Evolutionary conservation across 2,113 vertebrate species (phyloP), one percentile per base, ranked within the genome.

Genomic region (Lepisosteus osseus): DNA sequence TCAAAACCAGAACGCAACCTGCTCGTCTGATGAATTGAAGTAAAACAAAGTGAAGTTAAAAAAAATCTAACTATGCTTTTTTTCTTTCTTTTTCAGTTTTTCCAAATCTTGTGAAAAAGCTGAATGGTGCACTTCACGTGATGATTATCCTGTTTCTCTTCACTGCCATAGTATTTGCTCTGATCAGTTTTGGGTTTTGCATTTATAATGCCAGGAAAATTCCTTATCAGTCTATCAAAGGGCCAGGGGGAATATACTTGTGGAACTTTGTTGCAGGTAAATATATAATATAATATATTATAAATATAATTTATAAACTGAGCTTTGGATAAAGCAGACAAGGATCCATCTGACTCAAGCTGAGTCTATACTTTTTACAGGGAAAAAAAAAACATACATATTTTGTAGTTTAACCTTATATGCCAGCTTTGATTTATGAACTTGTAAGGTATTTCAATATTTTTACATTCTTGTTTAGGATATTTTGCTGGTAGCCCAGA

Each of bases 241-340:
- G 97, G 62, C 95, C 94, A 54, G 90, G 93, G 54, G 97, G 97
- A 75, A 87, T 96, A 54, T 97, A 95, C 76, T 85, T 99, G n/a
- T 99, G 97, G 97, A 99, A 98, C 74, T 69, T 93, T 62, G 90
- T 96, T 45, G 92, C 94, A 92, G 94, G 94, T 95, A 89, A 86
- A 78, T 74, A 56, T 45, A n/a, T 15, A n/a, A 56, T 42, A n/a
- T 13, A 54, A 2, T 61, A 57, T 6, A 41, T 5, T 40, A 41
- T 3, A 3, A 68, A 2, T 54, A 51, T 13, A 44, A 55, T 54
- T 42, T 44, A 29, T 62, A 67, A 74, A 73, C 17, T 47, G 7
- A 55, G 13, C 44, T 29, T 29, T 29, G 29, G 29, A 29, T 29
- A 29, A 29, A 1, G 29, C 1, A 29, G 29, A 29, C 29, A 29